Evolutionary conservation across 2,113 vertebrate genomes (phyloP), one percentile per base, ranked within the genome.

Genomic region (Chrysochloris asiatica): DNA sequence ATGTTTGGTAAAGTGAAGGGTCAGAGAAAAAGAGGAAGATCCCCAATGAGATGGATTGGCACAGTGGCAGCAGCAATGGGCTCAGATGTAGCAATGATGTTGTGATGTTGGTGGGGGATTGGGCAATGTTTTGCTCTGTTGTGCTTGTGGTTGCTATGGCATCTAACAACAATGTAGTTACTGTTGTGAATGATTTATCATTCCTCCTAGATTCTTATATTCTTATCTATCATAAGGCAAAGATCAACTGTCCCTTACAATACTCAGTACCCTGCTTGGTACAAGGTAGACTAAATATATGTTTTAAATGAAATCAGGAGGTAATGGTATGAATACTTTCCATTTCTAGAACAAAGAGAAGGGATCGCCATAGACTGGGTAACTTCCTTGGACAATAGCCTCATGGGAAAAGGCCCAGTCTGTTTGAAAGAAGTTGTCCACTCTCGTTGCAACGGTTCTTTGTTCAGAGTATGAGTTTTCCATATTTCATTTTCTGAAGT

Each of bases 261-360:
- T 80, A 76, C 4, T 19, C 24, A 91, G 48, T 45, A 77, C 1
- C 19, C 48, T 67, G 36, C 21, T 47, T 89, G 50, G 47, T 6
- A 69, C 41, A 59, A 1, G 38, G 24, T 19, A 85, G 41, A 65
- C 19, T 28, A 22, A 87, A 88, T 50, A 90, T 52, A 81, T 73
- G 6, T 69, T 84, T 86, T 86, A 67, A 91, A 73, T 85, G 26
- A 78, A 90, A 86, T 38, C 78, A 75, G 50, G 59, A 86, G 6
- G 19, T 17, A 50, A 52, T 48, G 24, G 79, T 43, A 11, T 59
- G 48, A 93, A 48, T 2, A 85, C 30, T 91, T 93, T 41, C 4
- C 0, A 19, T 17, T 79, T 73, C 22, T 67, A 80, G 38, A 30
- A 2, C 59, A 41, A 82, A 73, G 12, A n/a, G 22, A 81, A 82